These are phyloP conservation scores for Gallinago stenura DNA, from an alignment of 2,797 vertebrate genomes.

Conservation along the genomic window DNA sequence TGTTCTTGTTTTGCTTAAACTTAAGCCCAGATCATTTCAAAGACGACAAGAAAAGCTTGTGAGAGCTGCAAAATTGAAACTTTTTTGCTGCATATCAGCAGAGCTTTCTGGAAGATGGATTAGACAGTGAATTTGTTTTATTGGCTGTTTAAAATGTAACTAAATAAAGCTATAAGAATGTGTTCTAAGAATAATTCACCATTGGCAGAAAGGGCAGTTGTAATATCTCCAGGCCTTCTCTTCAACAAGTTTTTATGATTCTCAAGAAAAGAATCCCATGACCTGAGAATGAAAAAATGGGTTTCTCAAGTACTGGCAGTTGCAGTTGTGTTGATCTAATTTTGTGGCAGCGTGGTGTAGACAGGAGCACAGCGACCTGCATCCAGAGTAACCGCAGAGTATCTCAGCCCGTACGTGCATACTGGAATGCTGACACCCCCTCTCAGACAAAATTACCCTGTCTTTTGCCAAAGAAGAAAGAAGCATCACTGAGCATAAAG, in stretches of 20 bases:
- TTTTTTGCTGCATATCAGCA: background rate
- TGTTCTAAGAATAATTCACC: conserved; percentile 6
- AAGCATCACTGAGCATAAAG: background rate
- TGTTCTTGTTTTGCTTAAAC: background rate
- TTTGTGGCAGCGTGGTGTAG: background rate
- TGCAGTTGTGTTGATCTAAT: background rate
- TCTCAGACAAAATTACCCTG: background rate
- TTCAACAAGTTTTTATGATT: background rate
- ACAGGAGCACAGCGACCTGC: background rate
- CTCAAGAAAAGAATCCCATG: background rate
- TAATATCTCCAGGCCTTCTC: background rate
- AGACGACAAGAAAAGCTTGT: background rate
- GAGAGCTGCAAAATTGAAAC: background rate
- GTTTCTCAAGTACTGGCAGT: background rate
- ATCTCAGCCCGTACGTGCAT: background rate
- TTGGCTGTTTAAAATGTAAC: background rate
- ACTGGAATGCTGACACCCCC: no score
- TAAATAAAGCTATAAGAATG: conserved; percentile 8
- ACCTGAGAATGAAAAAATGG: background rate
- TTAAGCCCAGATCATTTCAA: background rate
- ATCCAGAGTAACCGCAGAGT: background rate
- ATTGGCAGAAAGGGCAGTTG: background rate
- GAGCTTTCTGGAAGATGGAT: conserved; percentile 1
- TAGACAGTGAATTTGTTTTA: conserved; percentile 1
- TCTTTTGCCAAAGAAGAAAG: background rate